Conservation (phyloP, 2,888 invertebrate genomes). For the Sesia bembeciformis region DNA sequence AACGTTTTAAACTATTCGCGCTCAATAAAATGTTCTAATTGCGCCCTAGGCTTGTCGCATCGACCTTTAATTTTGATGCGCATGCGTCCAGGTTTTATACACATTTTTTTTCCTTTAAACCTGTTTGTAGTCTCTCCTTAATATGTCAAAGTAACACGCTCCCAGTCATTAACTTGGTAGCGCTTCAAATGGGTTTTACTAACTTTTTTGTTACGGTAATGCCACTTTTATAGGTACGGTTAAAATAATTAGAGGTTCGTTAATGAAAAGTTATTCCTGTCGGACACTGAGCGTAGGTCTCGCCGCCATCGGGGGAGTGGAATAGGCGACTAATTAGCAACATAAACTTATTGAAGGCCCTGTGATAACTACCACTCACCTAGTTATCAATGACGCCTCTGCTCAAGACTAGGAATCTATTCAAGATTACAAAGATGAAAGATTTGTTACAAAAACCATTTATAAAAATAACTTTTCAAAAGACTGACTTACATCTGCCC, state of each 20-base stretch:
- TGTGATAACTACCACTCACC: background rate
- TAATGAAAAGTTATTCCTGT: slow-evolving; percentile 10
- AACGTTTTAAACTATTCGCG: too few species aligned
- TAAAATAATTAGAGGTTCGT: slow-evolving; percentile 53
- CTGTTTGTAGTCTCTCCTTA: slow-evolving; percentile 55
- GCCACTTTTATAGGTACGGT: slow-evolving; percentile 33
- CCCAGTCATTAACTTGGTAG: slow-evolving; percentile 44
- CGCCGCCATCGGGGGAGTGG: background rate
- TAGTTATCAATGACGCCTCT: too few species aligned
- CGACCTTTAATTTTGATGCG: background rate
- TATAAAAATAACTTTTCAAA: too few species aligned
- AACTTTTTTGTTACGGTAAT: slow-evolving; percentile 26
- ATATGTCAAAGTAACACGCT: slow-evolving; percentile 63
- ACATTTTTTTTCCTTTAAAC: slow-evolving; percentile 40
- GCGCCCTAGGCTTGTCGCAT: background rate
- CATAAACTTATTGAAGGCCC: background rate
- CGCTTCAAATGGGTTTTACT: slow-evolving; percentile 36
- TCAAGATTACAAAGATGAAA: too few species aligned
- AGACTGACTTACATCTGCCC: too few species aligned
- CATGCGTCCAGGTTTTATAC: background rate
- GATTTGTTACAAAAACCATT: too few species aligned
- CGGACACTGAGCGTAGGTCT: background rate
- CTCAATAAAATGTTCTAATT: background rate
- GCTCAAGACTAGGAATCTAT: too few species aligned
- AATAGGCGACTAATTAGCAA: background rate